These are phyloP conservation scores for Philereme vetulata DNA, from an alignment of 2,888 invertebrate species.

Conservation along the genomic window DNA sequence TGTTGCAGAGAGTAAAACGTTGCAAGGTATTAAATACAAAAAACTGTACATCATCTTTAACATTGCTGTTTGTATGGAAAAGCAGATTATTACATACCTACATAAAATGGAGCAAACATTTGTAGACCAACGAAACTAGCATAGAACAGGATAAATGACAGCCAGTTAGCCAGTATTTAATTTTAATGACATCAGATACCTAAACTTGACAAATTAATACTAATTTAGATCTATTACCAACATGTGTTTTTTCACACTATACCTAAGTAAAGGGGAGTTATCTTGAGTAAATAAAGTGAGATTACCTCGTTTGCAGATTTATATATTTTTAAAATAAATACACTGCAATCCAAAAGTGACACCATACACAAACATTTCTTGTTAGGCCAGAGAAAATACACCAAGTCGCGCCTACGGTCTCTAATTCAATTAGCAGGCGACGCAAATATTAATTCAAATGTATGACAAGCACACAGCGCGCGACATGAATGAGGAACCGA, in stretches of 20 bases:
- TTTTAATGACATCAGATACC: conserved; percentile 1
- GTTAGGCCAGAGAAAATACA: conserved; percentile 37
- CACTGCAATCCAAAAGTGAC: conserved; percentile 61
- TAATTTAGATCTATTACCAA: background rate
- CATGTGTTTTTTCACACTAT: no score
- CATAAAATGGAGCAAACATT: no score
- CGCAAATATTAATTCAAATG: conserved; percentile 46
- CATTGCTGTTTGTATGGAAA: no score
- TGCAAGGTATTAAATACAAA: no score
- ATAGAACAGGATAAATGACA: no score
- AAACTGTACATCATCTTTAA: no score
- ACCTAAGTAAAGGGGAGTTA: background rate
- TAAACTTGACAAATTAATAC: background rate
- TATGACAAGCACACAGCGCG: conserved; percentile 46
- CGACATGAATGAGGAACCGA: conserved; percentile 59
- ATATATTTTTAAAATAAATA: conserved; percentile 48
- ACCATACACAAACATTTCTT: conserved; percentile 51
- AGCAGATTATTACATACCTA: no score
- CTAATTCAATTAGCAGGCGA: conserved; percentile 65
- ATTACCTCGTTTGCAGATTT: conserved; percentile 36
- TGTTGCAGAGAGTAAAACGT: no score
- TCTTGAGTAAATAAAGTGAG: conserved; percentile 9
- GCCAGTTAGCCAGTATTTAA: background rate
- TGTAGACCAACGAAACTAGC: no score
- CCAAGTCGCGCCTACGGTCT: conserved; percentile 39